Percentiles rank a stretch among this genome's conserved stretches.
These are phyloP conservation scores for Tachystola acroxantha DNA, from an alignment of 2,888 invertebrate genomes.

Conservation along the genomic window DNA sequence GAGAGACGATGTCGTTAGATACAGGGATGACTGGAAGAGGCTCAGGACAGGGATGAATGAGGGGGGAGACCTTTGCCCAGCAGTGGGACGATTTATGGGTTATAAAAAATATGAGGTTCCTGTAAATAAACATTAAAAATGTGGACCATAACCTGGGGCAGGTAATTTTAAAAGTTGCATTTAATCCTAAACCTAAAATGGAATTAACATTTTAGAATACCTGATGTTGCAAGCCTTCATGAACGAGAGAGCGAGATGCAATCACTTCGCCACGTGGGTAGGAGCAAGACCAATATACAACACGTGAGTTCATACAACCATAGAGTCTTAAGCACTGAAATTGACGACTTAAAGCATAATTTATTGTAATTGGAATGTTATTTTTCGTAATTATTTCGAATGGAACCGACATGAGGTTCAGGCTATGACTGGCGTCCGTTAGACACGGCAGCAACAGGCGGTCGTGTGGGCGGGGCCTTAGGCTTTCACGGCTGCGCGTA, in stretches of 20 bases:
- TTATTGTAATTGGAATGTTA: neutral
- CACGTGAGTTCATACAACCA: slow-evolving; percentile 27
- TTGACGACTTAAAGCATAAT: slow-evolving; percentile 3
- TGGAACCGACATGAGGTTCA: slow-evolving; percentile 30
- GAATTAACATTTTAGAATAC: slow-evolving; percentile 30
- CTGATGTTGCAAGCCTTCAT: slow-evolving; percentile 56
- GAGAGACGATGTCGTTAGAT: too few relatives aligned
- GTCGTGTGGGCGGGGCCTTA: slow-evolving; percentile 53
- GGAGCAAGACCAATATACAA: slow-evolving; percentile 32
- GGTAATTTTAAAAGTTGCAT: too few relatives aligned
- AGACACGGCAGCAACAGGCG: slow-evolving; percentile 68
- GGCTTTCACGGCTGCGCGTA: slow-evolving; percentile 57
- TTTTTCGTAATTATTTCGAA: slow-evolving; percentile 26
- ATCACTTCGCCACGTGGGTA: slow-evolving; percentile 35
- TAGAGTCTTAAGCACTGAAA: slow-evolving; percentile 22
- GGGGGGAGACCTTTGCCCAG: too few relatives aligned
- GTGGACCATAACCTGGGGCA: too few relatives aligned
- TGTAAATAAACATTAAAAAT: too few relatives aligned
- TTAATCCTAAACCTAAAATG: neutral
- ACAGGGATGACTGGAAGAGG: too few relatives aligned
- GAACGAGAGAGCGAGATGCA: slow-evolving; percentile 44
- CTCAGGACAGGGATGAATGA: too few relatives aligned
- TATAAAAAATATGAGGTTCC: too few relatives aligned
- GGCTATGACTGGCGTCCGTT: slow-evolving; percentile 58
- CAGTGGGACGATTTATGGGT: too few relatives aligned